Evolutionary conservation across 2,797 vertebrate species (phyloP).

Genomic region (Atherinosoma microstoma): DNA sequence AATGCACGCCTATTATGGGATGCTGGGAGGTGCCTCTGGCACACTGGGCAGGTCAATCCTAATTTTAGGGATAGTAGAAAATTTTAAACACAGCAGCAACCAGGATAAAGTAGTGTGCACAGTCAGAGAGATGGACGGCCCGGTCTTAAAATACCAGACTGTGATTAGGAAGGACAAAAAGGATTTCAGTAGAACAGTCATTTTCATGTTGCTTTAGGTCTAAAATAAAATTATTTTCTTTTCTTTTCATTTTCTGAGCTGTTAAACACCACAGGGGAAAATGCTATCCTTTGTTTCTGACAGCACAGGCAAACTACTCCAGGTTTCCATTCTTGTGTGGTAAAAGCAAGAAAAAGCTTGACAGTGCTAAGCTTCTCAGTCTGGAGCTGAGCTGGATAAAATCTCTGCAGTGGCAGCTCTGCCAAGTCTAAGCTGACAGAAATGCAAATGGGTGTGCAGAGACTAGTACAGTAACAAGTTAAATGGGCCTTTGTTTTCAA

Average conservation of each 20-base stretch:
- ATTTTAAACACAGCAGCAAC: constrained; percentile 34
- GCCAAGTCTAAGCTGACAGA: constrained; percentile 57
- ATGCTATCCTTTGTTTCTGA: neutral
- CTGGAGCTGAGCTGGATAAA: constrained; percentile 43
- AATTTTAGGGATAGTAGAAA: constrained; percentile 62
- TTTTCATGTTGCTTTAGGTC: neutral
- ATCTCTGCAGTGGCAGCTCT: constrained; percentile 29
- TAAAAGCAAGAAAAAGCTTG: constrained; percentile 13
- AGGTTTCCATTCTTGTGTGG: constrained; percentile 25
- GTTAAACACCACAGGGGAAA: neutral
- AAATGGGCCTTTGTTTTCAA: constrained; percentile 71
- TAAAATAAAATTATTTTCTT: neutral
- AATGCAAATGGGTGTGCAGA: constrained; percentile 49
- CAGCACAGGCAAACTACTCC: constrained; percentile 6
- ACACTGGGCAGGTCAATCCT: constrained; percentile 63
- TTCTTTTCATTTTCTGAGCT: neutral
- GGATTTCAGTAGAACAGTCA: neutral
- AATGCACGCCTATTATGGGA: constrained; percentile 58
- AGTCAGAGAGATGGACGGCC: constrained; percentile 8
- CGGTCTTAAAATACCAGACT: neutral
- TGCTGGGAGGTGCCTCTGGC: constrained; percentile 55
- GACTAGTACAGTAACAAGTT: constrained; percentile 38
- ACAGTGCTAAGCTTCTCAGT: constrained; percentile 42
- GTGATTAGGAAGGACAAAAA: neutral
- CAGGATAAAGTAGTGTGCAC: constrained; percentile 11